Evolutionary conservation across 2,888 invertebrate genomes (phyloP).

Genomic region (Cantharis rufa): DNA sequence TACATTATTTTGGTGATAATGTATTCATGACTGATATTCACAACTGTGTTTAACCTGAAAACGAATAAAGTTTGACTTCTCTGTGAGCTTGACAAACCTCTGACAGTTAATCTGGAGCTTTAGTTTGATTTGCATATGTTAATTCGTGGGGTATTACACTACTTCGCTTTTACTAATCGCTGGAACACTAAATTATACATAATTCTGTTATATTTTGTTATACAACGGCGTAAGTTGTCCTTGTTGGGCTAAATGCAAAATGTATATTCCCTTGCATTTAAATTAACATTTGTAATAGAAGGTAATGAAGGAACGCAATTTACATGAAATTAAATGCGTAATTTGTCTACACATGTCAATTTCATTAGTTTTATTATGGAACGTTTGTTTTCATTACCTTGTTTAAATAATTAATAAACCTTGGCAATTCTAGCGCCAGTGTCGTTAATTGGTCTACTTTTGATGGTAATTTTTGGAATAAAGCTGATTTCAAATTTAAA

Average conservation of each 20-base stretch:
- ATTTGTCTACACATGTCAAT: conserved; percentile 37
- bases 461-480: neutral
- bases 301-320: conserved; percentile 29
- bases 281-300: conserved; percentile 14
- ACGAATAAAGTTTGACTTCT: neutral
- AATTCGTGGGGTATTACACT: conserved; percentile 49
- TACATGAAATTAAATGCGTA: conserved; percentile 39
- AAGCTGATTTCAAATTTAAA: neutral
- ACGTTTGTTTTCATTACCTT: conserved; percentile 26
- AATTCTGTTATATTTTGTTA: conserved; percentile 35
- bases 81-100: conserved; percentile 42
- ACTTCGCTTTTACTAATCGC: conserved; percentile 46
- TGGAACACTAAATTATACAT: conserved; percentile 40
- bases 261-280: conserved; percentile 9
- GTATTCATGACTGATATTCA: neutral
- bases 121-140: conserved; percentile 51
- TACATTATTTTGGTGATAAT: neutral
- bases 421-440: conserved; percentile 2
- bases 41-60: neutral
- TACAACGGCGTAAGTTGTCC: conserved; percentile 23
- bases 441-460: neutral
- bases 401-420: conserved; percentile 14
- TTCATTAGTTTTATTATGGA: conserved; percentile 37
- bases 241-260: conserved; percentile 3
- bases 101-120: conserved; percentile 52